Evolutionary conservation across 2,797 vertebrate species (phyloP), one percentile per base, ranked within the genome.

Genomic region (Pantherophis alleghaniensis): DNA sequence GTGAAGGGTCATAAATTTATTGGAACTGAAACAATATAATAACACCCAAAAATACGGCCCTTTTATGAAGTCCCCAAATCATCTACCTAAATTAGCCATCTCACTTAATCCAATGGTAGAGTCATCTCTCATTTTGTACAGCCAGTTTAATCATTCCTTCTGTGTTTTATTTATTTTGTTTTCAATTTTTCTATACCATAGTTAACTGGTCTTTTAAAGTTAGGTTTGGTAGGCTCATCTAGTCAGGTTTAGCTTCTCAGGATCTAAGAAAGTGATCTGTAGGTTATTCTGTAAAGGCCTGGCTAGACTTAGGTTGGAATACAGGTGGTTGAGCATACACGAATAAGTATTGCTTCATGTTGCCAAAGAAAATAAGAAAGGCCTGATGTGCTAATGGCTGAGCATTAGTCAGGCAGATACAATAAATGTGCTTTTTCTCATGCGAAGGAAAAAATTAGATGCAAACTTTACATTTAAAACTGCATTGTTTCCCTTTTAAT

Each of bases 401-500:
- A 97, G 96, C 97, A 97, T 97, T 97, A 98, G 97, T 97, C 97
- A 97, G 98, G 97, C 98, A 97, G 97, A 97, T 96, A 97, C 97
- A 98, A 98, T 98, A 98, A 98, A 98, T 97, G 97, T 97, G 97
- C 98, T 98, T 97, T 98, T 98, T 98, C 97, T 98, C 97, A 98
- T 98, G 97, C 97, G 98, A 98, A 98, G 97, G 96, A 94, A 59
- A 74, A 97, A 98, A 98, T 98, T 97, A 98, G 98, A 99, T 98
- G 98, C 99, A 99, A 98, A 99, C 98, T 99, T 99, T 98, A 99
- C 98, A 98, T 98, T 98, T 98, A 99, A 98, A 99, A 99, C 98
- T 98, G 98, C 98, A 99, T 99, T 99, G 99, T 99, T 98, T 98
- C 96, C 96, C 87, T 98, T 98, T 98, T 99, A 99, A 99, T 99